Percentiles rank a stretch among this genome's conserved stretches.
Evolutionary conservation across 2,113 vertebrate genomes (phyloP).

Genomic region (Megalops atlanticus): DNA sequence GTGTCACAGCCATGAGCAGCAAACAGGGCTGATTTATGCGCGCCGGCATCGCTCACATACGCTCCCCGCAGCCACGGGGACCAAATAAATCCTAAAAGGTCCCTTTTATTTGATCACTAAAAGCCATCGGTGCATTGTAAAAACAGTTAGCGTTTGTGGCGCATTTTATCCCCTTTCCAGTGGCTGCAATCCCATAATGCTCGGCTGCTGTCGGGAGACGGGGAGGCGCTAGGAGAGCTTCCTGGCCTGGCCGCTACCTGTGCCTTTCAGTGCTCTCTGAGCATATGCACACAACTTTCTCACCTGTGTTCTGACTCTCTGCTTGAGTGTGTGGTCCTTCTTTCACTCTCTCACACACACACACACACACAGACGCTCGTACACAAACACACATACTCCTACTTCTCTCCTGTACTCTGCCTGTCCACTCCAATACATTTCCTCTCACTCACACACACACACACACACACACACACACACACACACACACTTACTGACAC

Average conservation of each 20-base stretch:
- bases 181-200: constrained; percentile 30
- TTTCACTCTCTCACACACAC: background rate
- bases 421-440: background rate
- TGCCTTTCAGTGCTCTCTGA: background rate
- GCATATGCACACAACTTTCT: background rate
- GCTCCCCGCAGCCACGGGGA: constrained; percentile 51
- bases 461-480: too few species aligned
- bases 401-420: background rate
- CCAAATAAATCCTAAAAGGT: constrained; percentile 73
- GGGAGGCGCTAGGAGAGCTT: background rate
- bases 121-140: constrained; percentile 57
- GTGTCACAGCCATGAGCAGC: background rate
- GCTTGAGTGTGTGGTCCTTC: too few species aligned
- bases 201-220: background rate
- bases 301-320: background rate
- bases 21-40: constrained; percentile 47
- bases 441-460: background rate
- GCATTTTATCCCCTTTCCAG: constrained; percentile 44
- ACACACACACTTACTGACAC: too few species aligned
- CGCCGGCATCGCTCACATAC: constrained; percentile 53
- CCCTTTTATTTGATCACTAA: constrained; percentile 72
- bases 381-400: background rate
- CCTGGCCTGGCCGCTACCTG: background rate
- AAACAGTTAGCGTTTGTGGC: constrained; percentile 50
- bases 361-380: background rate